Base-by-base conservation (phyloP, 2,888 invertebrate genomes). In the Trachelus tabidus region DNA sequence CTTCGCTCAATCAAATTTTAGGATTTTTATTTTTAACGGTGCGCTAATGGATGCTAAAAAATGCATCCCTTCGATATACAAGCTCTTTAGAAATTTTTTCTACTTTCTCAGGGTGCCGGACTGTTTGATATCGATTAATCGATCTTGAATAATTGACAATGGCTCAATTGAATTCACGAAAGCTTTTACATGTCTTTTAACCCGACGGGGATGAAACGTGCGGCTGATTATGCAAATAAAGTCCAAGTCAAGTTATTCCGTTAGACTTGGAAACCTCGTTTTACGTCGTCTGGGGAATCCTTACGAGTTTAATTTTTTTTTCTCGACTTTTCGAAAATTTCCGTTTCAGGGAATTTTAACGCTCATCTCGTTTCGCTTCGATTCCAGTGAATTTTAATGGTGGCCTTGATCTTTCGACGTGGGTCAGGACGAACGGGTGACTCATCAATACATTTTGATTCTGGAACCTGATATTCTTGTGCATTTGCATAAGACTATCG, bases 401-500 rank as follows among this genome's bases (percentile, higher is more conserved):
- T 15, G 15, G 2, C 40, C 40, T 15, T 40, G 15, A 40, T 1
- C 15, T 40, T 40, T 15, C 6, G 15, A 6, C 2, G 6, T 23
- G 9, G 56, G 0, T 56, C 23, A 56, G 56, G 23, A 56, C 23
- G 11, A 34, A 30, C 15, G 30, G 30, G 3, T n/a, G 30, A 71
- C 34, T 34, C 71, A 0, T n/a, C 11, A 3, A 71, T 71, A 23
- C 11, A 34, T 33, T 23, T 30, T 23, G 30, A 71, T 71, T 71
- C 30, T 34, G 71, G 12, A 33, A 34, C 4, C 12, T 6, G 71
- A 71, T 30, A 71, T 2, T 12, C 30, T 15, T 23, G 9, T 6
- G 71, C 71, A 30, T 71, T 71, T 71, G 71, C 71, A 71, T 71
- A 71, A 71, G 71, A 34, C 71, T 71, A 71, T 71, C 71, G 23